These are phyloP conservation scores for Grus americana DNA, from an alignment of 2,113 vertebrate genomes.

Conservation along the genomic window DNA sequence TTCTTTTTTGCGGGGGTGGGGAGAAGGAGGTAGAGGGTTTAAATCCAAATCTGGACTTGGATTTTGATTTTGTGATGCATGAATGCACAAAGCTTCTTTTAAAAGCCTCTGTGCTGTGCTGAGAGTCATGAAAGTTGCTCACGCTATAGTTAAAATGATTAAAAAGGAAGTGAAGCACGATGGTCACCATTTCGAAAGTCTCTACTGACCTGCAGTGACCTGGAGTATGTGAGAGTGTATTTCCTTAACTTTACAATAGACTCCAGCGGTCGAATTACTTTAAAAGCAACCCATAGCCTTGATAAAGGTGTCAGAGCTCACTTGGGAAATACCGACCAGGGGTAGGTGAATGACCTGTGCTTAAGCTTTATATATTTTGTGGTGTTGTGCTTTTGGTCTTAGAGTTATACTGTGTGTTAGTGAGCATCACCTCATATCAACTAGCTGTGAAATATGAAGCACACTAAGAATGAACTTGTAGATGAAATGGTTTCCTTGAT, in stretches of 20 bases:
- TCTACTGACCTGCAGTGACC: not conserved
- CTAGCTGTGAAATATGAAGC: not conserved
- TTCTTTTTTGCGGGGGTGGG: rapidly evolving
- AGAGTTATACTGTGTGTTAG: not conserved
- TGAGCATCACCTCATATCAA: rapidly evolving
- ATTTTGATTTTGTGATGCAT: not conserved
- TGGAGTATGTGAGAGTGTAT: not conserved
- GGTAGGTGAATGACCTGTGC: not conserved
- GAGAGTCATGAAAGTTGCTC: not conserved
- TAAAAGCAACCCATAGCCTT: not conserved
- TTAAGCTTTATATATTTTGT: not conserved
- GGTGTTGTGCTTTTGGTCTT: not conserved
- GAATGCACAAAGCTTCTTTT: constrained; percentile 12
- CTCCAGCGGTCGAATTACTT: not conserved
- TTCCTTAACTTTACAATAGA: not conserved
- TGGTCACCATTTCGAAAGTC: not conserved
- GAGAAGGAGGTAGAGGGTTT: not conserved
- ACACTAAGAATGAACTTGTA: not conserved
- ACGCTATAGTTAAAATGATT: not conserved
- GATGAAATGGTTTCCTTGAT: not conserved
- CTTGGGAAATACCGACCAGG: not conserved
- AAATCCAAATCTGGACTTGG: not conserved
- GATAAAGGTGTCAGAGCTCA: not conserved
- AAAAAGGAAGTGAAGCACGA: not conserved
- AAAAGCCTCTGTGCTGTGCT: not conserved